Evolutionary conservation across 1,140 invertebrate genomes (phyloP), one percentile per base, ranked within the genome.

Genomic region (Prorops nasuta): DNA sequence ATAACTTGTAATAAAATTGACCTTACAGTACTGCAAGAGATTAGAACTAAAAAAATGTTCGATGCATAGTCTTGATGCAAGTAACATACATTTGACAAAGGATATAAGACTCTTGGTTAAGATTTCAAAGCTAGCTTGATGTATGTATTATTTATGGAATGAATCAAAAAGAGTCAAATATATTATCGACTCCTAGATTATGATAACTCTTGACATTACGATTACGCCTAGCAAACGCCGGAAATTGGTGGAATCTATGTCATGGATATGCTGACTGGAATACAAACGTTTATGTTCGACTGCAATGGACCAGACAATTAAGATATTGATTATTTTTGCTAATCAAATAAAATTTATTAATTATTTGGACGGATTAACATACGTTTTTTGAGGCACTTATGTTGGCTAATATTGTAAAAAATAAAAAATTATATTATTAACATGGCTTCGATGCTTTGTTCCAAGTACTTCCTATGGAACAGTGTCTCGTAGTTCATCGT

Each of bases 181-280:
- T 37, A 21, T 44, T 62, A 62, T 63, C 58, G 15, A 10, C 9
- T 42, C 44, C 44, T 15, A 44, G 39, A 51, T 43, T 51, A 57
- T 15, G 53, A 64, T 64, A 63, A 63, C 60, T 63, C 54, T 60
- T 63, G 57, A 57, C 54, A 57, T 20, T 35, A 6, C 28, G 28
- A 2, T 39, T 42, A 20, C 35, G n/a, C n/a, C n/a, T n/a, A n/a
- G n/a, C n/a, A n/a, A 50, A 41, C 31, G 37, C 47, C 43, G 51
- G 58, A 54, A 60, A 49, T 59, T 34, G 20, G 37, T 51, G 16
- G 31, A 22, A 45, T 22, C 21, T 21, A 7, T 22, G 44, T 35
- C 19, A 39, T 20, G 3, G 14, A 39, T 12, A 32, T 9, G 44
- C n/a, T n/a, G n/a, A n/a, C n/a, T n/a, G n/a, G n/a, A n/a, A n/a